A percentile compares a stretch with the other conserved stretches of the same genome.
Evolutionary conservation across 2,888 invertebrate species (phyloP).

Genomic region (Drepana falcataria): DNA sequence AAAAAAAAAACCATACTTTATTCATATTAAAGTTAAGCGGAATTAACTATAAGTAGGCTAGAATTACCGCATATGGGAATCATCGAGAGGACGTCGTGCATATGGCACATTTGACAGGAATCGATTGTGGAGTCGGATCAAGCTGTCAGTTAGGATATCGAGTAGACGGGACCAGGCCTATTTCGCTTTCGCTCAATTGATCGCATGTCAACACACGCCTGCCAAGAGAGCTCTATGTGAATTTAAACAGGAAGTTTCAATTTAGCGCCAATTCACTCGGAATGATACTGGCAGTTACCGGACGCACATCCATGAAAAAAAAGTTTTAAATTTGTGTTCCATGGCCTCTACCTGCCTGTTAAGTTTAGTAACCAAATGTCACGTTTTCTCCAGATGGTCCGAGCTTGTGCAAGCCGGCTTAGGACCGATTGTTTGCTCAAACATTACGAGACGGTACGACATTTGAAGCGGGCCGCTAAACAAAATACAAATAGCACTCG

Average conservation of each 20-base stretch:
- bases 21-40: no score
- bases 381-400: conserved; percentile 73
- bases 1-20: no score
- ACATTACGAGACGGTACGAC: conserved; percentile 76
- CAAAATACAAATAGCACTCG: conserved; percentile 71
- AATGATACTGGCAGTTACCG: conserved; percentile 59
- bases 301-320: conserved; percentile 54
- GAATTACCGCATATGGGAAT: conserved; percentile 43
- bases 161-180: conserved; percentile 47
- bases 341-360: conserved; percentile 41
- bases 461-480: conserved; percentile 77
- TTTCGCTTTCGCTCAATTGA: conserved; percentile 71
- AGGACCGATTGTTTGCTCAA: conserved; percentile 68
- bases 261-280: conserved; percentile 73
- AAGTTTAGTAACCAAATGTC: conserved; percentile 61
- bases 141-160: conserved; percentile 60
- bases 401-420: conserved; percentile 68
- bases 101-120: conserved; percentile 46
- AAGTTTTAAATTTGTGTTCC: conserved; percentile 45
- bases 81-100: conserved; percentile 46
- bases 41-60: conserved; percentile 12
- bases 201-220: conserved; percentile 65
- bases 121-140: conserved; percentile 47
- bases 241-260: conserved; percentile 74
- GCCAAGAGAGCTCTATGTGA: conserved; percentile 59